Base-by-base conservation (phyloP, 2,113 vertebrate genomes). In the Tursiops truncatus region DNA sequence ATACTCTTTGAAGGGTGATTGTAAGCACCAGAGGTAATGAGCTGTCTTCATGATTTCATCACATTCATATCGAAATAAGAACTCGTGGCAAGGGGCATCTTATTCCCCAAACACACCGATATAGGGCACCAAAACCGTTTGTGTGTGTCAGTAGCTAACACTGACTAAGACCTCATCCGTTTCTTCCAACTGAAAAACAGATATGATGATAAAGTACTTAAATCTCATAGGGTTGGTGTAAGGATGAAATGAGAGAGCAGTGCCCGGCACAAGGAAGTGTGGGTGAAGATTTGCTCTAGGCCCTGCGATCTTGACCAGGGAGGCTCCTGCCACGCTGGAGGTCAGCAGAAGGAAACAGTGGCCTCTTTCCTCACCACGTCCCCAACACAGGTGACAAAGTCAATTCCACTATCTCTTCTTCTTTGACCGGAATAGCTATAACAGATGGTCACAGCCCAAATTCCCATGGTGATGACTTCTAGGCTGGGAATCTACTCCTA, bases 351-450 rank as follows among this genome's bases (percentile, higher is more conserved):
- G 21, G 70, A n/a, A 65, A 73, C 28, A n/a, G 0, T 9, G 26
- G 11, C 25, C 56, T 28, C 36, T 80, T 20, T 23, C 71, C 31
- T 95, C 15, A 5, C 65, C 41, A 0, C 5, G 1, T 41, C 58
- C n/a, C 74, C 38, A 71, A 28, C 31, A 63, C 36, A 86, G 7
- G 28, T 11, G 33, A 12, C 31, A 44, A 68, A 53, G 41, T 53
- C 36, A 63, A 77, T 96, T 76, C 73, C 28, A 9, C 47, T 50
- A 8, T 93, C 70, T 47, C 62, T 71, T 94, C 91, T 84, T 74
- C 41, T 9, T 60, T 93, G 91, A 73, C 58, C 83, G 58, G 63
- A 96, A 91, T 74, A 89, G 62, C 68, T 53, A 1, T 60, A 91
- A 73, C 53, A 82, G 38, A 80, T 88, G 62, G 73, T 83, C 73